Evolutionary conservation across 2,888 invertebrate genomes (phyloP), one percentile per base, ranked within the genome.

Genomic region (Pheosia tremula): DNA sequence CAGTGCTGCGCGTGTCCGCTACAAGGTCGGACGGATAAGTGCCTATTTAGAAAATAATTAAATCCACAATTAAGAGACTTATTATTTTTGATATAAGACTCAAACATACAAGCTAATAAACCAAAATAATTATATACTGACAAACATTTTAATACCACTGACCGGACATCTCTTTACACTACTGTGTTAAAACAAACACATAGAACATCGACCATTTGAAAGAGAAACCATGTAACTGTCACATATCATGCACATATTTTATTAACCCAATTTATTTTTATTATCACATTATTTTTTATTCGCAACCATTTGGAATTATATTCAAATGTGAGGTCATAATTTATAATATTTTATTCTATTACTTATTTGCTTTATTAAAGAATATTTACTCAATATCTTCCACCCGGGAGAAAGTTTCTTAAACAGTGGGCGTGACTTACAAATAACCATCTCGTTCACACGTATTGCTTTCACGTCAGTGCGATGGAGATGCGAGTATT

Each of bases 251-350:
- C 69, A 68, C 69, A 67, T 64, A 69, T 67, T 66, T 66, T 57
- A 62, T 56, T 6, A 10, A 67, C 41, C 36, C 65, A 71, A 74
- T 75, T 71, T 72, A 77, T 76, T 77, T 80, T 79, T 80, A 78
- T 67, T 68, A 69, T 24, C 67, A 69, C 61, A 70, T 72, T 67
- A 77, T 70, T 75, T 79, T 79, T 79, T 76, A 79, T 72, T 71
- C 47, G 59, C 63, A 70, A 72, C 58, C 58, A 69, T 72, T 78
- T 59, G 70, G 80, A 80, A 63, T 76, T 81, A 80, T 75, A 79
- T 77, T 58, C 60, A 59, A 62, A 66, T 58, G 62, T 54, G 71
- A 67, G 73, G 74, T 75, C 71, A 75, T 80, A 74, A 71, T 71
- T 77, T 72, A 78, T 74, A 77, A 72, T 68, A 72, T 79, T 74